phyloP scores from a whole-genome alignment of 2,113 vertebrate genomes.

The Emydocephalus ijimae region DNA sequence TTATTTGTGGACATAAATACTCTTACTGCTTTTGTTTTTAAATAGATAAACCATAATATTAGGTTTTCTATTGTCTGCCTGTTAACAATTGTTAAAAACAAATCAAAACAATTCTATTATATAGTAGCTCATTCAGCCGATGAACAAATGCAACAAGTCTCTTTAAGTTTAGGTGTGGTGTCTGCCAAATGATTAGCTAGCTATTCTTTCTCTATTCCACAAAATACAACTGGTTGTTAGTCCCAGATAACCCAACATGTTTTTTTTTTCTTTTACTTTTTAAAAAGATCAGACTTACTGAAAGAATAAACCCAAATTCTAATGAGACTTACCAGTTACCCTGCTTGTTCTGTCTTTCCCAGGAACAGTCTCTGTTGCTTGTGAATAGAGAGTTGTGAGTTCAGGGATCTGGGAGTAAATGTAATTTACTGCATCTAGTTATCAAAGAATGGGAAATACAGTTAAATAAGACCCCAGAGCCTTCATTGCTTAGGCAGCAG shows the following conservation, averaged over 20 bases:
- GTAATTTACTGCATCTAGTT: constrained; percentile 80
- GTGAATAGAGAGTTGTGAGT: constrained; percentile 75
- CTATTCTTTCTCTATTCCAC: constrained; percentile 42
- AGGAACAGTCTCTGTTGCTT: constrained; percentile 67
- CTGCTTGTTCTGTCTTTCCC: constrained; percentile 72
- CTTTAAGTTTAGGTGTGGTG: background rate
- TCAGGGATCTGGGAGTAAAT: constrained; percentile 78
- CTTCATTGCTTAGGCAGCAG: constrained; percentile 78
- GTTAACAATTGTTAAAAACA: background rate
- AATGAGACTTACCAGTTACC: constrained; percentile 78
- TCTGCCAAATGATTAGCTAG: constrained; percentile 21
- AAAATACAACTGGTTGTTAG: constrained; percentile 28
- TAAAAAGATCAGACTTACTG: constrained; percentile 16
- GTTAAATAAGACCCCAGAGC: constrained; percentile 65
- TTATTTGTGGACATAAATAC: background rate
- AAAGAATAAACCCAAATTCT: constrained; percentile 54
- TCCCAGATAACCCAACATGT: constrained; percentile 42
- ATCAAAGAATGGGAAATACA: constrained; percentile 74
- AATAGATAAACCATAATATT: background rate
- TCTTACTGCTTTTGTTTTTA: background rate
- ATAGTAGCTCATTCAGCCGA: background rate
- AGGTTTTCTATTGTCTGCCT: background rate
- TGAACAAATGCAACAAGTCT: background rate
- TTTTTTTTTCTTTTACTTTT: constrained; percentile 35
- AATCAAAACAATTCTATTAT: background rate